Conservation (phyloP, 2,888 invertebrate genomes). For the Folsomia candida region DNA sequence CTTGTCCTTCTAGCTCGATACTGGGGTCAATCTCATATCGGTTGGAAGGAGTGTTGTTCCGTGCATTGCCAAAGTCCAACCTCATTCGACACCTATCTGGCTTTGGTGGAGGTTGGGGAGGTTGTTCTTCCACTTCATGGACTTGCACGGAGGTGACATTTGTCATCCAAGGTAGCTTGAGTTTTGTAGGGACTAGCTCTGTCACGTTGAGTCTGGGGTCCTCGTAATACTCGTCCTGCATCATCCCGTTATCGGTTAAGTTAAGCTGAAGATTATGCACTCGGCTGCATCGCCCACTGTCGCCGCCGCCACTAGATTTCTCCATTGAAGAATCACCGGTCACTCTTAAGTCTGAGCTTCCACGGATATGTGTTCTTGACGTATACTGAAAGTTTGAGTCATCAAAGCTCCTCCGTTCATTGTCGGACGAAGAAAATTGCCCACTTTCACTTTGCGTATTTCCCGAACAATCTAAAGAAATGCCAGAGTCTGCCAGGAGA, state of each 20-base stretch:
- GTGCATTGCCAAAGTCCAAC: constrained; percentile 41
- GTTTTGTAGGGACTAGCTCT: neutral
- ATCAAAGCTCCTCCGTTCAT: neutral
- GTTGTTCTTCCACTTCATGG: constrained; percentile 15
- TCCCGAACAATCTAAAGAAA: constrained; percentile 47
- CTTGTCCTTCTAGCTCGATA: constrained; percentile 51
- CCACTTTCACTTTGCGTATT: constrained; percentile 21
- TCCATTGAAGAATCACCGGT: neutral
- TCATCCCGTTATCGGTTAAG: constrained; percentile 36
- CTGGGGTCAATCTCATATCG: constrained; percentile 39
- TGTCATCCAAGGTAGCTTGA: neutral
- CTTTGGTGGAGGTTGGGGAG: constrained; percentile 19
- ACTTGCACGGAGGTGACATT: constrained; percentile 41
- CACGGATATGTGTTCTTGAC: constrained; percentile 17
- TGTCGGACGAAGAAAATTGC: neutral
- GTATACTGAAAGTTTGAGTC: constrained; percentile 13
- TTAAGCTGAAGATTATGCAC: constrained; percentile 29
- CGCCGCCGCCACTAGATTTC: neutral
- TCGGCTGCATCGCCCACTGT: neutral
- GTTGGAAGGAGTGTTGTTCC: constrained; percentile 22
- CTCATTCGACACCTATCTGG: constrained; percentile 47
- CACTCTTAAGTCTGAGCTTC: constrained; percentile 4
- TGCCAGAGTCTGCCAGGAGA: constrained; percentile 57
- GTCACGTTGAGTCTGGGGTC: constrained; percentile 24
- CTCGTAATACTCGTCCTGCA: constrained; percentile 40